Conservation (phyloP, 2,113 vertebrate genomes). For the Trachemys scripta region DNA sequence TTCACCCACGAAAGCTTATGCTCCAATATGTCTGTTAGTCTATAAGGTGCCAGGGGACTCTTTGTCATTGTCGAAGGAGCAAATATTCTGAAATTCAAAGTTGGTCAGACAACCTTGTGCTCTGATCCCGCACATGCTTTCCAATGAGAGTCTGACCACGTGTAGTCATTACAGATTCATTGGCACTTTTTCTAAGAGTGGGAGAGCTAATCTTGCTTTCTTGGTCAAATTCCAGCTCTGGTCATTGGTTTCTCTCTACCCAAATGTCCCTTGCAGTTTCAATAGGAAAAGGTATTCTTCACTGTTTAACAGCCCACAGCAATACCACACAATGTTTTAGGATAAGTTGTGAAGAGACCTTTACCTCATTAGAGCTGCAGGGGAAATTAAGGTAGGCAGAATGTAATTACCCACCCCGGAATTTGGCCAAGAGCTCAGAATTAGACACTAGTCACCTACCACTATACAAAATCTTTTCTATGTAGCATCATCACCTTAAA, state of each 20-base stretch:
- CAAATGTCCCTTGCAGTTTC: slow-evolving; percentile 15
- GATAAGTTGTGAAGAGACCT: slow-evolving; percentile 32
- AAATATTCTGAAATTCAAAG: accelerated
- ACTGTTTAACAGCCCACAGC: slow-evolving; percentile 19
- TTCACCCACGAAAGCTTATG: too few relatives aligned
- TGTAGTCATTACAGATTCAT: neutral
- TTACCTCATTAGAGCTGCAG: neutral
- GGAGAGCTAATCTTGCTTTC: slow-evolving; percentile 2
- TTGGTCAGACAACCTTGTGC: neutral
- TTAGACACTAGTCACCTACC: neutral
- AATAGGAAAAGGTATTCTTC: slow-evolving; percentile 30
- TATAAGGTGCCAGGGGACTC: too few relatives aligned
- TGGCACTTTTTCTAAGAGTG: neutral
- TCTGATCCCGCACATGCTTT: neutral
- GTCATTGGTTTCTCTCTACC: slow-evolving; percentile 51
- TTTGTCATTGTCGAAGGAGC: neutral
- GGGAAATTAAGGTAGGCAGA: slow-evolving; percentile 16
- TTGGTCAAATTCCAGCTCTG: slow-evolving; percentile 7
- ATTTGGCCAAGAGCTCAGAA: neutral
- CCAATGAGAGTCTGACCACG: slow-evolving; percentile 10
- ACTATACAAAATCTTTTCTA: neutral
- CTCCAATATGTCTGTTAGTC: too few relatives aligned
- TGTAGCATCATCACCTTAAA: neutral
- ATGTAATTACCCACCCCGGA: slow-evolving; percentile 36
- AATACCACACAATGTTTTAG: neutral